Percentiles rank a stretch among this genome's conserved stretches.
These are phyloP conservation scores for Manduca sexta DNA, from an alignment of 1,140 invertebrate genomes.

Conservation along the genomic window DNA sequence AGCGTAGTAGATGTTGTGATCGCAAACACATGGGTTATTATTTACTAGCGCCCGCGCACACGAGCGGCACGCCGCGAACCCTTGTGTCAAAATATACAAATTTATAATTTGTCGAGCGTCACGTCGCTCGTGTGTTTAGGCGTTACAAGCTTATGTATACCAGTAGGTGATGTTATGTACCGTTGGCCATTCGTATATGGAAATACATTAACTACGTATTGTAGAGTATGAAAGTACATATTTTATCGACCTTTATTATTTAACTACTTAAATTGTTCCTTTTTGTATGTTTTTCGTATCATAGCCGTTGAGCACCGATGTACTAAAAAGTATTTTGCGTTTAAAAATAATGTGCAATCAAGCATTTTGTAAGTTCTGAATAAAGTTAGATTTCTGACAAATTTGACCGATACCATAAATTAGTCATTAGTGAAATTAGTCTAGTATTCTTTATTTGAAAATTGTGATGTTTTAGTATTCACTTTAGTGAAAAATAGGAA, in stretches of 20 bases:
- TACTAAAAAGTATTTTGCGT: no score
- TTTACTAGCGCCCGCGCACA: background rate
- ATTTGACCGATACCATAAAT: no score
- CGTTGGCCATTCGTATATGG: slow-evolving; percentile 18
- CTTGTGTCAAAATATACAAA: no score
- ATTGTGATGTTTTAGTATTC: no score
- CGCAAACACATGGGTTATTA: slow-evolving; percentile 31
- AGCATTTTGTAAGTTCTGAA: no score
- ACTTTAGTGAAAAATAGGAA: no score
- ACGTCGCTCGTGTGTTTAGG: background rate
- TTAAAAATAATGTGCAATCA: no score
- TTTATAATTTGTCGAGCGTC: background rate
- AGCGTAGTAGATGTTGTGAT: slow-evolving; percentile 48
- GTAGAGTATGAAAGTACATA: slow-evolving; percentile 31
- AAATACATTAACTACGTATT: slow-evolving; percentile 21
- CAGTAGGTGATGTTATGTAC: background rate
- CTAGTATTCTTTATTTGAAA: no score
- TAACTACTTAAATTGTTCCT: slow-evolving; percentile 10
- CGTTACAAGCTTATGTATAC: background rate
- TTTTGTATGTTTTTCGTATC: slow-evolving; percentile 10
- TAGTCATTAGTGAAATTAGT: no score
- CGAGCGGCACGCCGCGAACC: background rate
- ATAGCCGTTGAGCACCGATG: background rate
- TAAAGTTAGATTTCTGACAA: no score
- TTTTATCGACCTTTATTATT: slow-evolving; percentile 25